A percentile compares a stretch with the other conserved stretches of the same genome.
These are phyloP conservation scores for Microchirus variegatus DNA, from an alignment of 2,797 vertebrate species.

Conservation along the genomic window DNA sequence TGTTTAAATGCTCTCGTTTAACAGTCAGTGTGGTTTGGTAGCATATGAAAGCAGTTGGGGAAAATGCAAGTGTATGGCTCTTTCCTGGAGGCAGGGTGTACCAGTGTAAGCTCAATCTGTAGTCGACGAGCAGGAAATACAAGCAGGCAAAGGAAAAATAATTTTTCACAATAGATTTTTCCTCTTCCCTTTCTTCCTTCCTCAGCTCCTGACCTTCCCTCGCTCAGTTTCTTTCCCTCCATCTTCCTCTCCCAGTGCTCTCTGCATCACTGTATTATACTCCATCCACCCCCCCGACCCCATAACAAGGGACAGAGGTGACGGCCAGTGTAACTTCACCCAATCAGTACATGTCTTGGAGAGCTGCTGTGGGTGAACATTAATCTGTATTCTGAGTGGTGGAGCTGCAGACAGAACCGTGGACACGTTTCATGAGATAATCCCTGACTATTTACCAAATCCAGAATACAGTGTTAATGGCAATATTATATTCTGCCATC, in stretches of 20 bases:
- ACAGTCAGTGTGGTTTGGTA: not conserved
- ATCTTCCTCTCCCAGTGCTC: not conserved
- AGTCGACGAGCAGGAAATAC: not conserved
- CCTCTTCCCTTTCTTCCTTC: not conserved
- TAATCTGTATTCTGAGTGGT: too few relatives aligned
- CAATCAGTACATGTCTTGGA: slow-evolving; percentile 19
- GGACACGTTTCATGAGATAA: too few relatives aligned
- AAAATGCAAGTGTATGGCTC: not conserved
- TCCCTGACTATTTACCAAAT: too few relatives aligned
- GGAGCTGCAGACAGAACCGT: too few relatives aligned
- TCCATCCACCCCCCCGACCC: not conserved
- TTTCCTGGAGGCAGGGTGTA: not conserved
- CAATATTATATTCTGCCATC: too few relatives aligned
- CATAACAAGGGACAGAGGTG: slow-evolving; percentile 18
- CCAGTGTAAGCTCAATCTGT: not conserved
- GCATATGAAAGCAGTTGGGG: not conserved
- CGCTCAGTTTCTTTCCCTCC: not conserved
- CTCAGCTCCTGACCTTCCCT: not conserved
- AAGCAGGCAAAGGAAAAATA: not conserved
- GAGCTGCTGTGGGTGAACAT: too few relatives aligned
- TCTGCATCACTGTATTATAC: slow-evolving; percentile 1
- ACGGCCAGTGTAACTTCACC: slow-evolving; percentile 14
- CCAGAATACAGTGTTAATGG: too few relatives aligned
- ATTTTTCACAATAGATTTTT: not conserved
- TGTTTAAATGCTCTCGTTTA: not conserved